A percentile compares a stretch with the other conserved stretches of the same genome.
These are phyloP conservation scores for Dermochelys coriacea DNA, from an alignment of 2,797 vertebrate species.

Conservation along the genomic window DNA sequence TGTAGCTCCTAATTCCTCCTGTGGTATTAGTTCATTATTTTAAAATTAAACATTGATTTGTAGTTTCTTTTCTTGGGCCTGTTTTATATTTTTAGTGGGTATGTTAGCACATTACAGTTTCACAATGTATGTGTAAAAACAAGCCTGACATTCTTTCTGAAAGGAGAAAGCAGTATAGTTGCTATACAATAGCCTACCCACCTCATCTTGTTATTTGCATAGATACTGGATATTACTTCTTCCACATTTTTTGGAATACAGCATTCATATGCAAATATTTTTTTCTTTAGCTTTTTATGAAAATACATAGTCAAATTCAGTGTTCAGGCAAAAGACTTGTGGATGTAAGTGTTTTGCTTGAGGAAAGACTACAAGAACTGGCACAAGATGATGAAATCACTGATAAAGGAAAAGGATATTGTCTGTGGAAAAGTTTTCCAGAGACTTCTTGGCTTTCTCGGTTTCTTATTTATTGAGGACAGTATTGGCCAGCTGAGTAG, in stretches of 20 bases:
- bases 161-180: slow-evolving; percentile 47
- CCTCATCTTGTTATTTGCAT: background rate
- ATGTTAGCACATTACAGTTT: slow-evolving; percentile 23
- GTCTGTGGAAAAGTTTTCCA: background rate
- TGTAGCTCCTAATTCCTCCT: background rate
- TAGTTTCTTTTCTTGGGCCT: slow-evolving; percentile 39
- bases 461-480: background rate
- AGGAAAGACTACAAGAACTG: background rate
- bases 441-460: background rate
- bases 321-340: background rate
- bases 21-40: slow-evolving; percentile 37
- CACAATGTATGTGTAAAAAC: slow-evolving; percentile 34
- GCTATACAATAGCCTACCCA: slow-evolving; percentile 19
- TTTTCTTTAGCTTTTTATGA: slow-evolving; percentile 49
- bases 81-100: slow-evolving; percentile 21
- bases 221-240: slow-evolving; percentile 48
- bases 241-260: slow-evolving; percentile 22
- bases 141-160: slow-evolving; percentile 14
- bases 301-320: background rate
- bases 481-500: background rate
- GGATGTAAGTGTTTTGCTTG: background rate
- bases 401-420: background rate
- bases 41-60: slow-evolving; percentile 32
- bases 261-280: slow-evolving; percentile 49
- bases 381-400: background rate